A percentile compares a stretch with the other conserved stretches of the same genome.
phyloP scores from a whole-genome alignment of 2,113 vertebrate genomes.

The Cavia porcellus region DNA sequence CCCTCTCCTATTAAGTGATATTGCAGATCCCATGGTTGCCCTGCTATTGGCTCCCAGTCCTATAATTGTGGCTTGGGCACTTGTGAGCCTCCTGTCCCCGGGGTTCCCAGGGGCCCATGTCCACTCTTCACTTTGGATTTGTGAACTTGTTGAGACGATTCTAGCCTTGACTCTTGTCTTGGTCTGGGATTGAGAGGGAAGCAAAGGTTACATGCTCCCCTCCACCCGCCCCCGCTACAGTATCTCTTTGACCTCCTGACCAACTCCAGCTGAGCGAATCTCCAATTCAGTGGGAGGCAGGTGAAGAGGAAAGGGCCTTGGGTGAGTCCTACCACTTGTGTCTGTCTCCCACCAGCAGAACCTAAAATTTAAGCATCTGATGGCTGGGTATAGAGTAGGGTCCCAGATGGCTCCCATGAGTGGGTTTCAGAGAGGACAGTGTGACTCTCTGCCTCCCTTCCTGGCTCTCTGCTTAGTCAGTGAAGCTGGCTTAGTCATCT shows the following conservation, averaged over 20 bases:
- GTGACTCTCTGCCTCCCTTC: no score
- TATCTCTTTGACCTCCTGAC: not conserved
- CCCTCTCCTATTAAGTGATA: not conserved
- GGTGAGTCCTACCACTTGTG: not conserved
- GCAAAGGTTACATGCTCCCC: no score
- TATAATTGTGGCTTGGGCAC: not conserved
- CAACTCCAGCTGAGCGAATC: not conserved
- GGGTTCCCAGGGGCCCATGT: not conserved
- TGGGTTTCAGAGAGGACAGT: not conserved
- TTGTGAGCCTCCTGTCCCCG: not conserved
- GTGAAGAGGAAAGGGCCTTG: not conserved
- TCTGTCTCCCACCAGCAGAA: not conserved
- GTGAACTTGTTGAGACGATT: not conserved
- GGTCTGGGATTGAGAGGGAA: not conserved
- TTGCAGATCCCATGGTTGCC: rapidly evolving
- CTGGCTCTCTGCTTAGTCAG: not conserved
- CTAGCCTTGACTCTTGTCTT: not conserved
- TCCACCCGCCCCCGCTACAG: rapidly evolving
- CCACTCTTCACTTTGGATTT: not conserved
- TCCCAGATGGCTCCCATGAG: not conserved
- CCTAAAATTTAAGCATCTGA: not conserved
- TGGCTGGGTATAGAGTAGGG: not conserved
- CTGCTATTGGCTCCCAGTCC: no score
- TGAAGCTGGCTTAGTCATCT: not conserved
- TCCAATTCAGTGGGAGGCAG: not conserved